phyloP scores from a whole-genome alignment of 2,797 vertebrate species.

The Mallotus villosus region DNA sequence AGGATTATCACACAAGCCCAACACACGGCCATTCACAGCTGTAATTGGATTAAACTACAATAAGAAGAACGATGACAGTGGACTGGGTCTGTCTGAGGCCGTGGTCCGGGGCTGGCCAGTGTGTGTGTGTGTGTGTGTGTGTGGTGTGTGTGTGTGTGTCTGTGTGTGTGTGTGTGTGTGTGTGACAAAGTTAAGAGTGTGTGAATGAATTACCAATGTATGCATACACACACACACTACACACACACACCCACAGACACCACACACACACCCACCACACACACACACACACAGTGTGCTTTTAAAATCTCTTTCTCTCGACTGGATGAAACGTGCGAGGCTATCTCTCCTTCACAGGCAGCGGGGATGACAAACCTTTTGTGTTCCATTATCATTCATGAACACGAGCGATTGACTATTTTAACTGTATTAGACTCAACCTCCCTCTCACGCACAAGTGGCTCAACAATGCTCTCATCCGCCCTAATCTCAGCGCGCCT shows the following conservation, averaged over 20 bases:
- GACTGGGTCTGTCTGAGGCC: constrained; percentile 56
- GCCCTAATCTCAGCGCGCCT: constrained; percentile 78
- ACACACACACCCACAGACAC: too few species aligned
- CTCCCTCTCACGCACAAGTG: constrained; percentile 84
- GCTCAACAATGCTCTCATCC: constrained; percentile 80
- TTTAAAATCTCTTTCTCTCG: constrained; percentile 83
- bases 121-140: constrained; percentile 22
- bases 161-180: too few species aligned
- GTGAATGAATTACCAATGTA: constrained; percentile 70
- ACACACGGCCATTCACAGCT: constrained; percentile 63
- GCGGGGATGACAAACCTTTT: constrained; percentile 76
- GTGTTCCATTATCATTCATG: constrained; percentile 85
- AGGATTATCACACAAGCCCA: constrained; percentile 27
- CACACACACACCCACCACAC: background rate
- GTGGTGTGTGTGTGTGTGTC: background rate
- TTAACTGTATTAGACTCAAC: constrained; percentile 87
- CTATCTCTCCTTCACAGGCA: constrained; percentile 79
- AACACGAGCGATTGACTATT: constrained; percentile 82
- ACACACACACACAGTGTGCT: constrained; percentile 67
- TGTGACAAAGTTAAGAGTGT: constrained; percentile 73
- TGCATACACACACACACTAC: constrained; percentile 31
- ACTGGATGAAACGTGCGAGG: constrained; percentile 82
- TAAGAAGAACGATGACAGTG: constrained; percentile 45
- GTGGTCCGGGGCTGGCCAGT: constrained; percentile 2
- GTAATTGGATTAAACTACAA: constrained; percentile 86